phyloP scores from a whole-genome alignment of 2,888 invertebrate species.

The Lasiommata megera region DNA sequence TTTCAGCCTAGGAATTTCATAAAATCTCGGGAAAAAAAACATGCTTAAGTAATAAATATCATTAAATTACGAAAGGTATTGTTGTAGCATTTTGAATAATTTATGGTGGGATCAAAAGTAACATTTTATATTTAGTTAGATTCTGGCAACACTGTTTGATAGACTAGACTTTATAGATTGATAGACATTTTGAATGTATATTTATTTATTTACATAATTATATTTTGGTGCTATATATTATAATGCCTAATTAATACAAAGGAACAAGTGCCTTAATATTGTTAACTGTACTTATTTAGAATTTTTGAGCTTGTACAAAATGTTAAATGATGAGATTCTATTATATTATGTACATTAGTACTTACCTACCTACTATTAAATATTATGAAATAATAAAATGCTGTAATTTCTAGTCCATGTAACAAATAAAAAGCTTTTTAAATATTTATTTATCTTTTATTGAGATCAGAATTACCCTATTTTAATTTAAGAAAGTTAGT shows the following conservation, averaged over 20 bases:
- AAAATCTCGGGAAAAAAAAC: too few relatives aligned
- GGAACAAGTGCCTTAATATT: constrained; percentile 57
- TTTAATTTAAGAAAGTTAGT: too few relatives aligned
- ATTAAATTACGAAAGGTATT: too few relatives aligned
- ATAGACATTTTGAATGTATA: constrained; percentile 8
- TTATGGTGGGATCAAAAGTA: neutral
- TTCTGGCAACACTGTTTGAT: neutral
- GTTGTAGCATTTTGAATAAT: too few relatives aligned
- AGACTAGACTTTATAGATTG: neutral
- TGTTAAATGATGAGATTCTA: constrained; percentile 40
- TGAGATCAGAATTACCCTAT: constrained; percentile 1
- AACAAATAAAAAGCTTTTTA: constrained; percentile 67
- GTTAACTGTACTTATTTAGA: constrained; percentile 49
- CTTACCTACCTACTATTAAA: constrained; percentile 29
- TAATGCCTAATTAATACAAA: neutral
- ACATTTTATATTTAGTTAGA: neutral
- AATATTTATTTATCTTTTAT: constrained; percentile 41
- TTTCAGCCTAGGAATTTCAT: too few relatives aligned
- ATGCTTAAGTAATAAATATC: too few relatives aligned
- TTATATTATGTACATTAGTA: constrained; percentile 52
- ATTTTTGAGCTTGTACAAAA: constrained; percentile 21
- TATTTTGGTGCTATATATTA: constrained; percentile 33
- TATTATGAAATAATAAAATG: constrained; percentile 47
- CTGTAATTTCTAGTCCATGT: constrained; percentile 72
- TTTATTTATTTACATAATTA: constrained; percentile 9